Base-by-base conservation (phyloP, 2,888 invertebrate species). In the Pherbina coryleti region DNA sequence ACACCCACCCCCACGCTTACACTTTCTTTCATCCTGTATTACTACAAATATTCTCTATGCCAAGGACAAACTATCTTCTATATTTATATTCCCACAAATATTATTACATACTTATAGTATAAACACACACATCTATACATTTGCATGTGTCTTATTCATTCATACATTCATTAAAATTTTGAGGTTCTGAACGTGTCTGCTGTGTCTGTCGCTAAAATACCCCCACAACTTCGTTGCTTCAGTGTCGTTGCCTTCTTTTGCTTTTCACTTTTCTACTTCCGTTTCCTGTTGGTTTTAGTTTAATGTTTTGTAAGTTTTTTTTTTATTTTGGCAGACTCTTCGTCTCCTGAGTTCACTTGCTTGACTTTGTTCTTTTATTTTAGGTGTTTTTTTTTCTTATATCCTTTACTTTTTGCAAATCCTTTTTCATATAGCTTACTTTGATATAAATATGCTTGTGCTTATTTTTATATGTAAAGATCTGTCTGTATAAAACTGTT, bases 81-180 rank as follows among this genome's bases (percentile, higher is more conserved):
- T 60, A 11, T 60, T 25, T 60, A 60, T 60, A 60, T 60, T 60
- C 57, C 3, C 57, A n/a, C 11, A 25, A 19, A 60, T 44, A 44
- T 44, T 44, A 44, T 44, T 44, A 44, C 44, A 44, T 14, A 44
- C n/a, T n/a, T n/a, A n/a, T n/a, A n/a, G n/a, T 44, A 14, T 44
- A 44, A 44, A 44, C 14, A 44, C 57, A 9, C 11, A 11, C 22
- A 14, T 11, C 1, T 25, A n/a, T 55, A 22, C 17, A 1, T 55
- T 25, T 60, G 25, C 9, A 2, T 28, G 57, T 60, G 25, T 9
- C 57, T 60, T 60, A 60, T 28, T 11, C 22, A 25, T 19, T n/a
- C 57, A 60, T 60, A 25, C 57, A 25, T 60, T 60, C 57, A 60
- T 60, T 60, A 60, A 60, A 60, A 60, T 60, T 60, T 60, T n/a